phyloP scores from a whole-genome alignment of 2,888 invertebrate genomes.

The Caenorhabditis sp. region DNA sequence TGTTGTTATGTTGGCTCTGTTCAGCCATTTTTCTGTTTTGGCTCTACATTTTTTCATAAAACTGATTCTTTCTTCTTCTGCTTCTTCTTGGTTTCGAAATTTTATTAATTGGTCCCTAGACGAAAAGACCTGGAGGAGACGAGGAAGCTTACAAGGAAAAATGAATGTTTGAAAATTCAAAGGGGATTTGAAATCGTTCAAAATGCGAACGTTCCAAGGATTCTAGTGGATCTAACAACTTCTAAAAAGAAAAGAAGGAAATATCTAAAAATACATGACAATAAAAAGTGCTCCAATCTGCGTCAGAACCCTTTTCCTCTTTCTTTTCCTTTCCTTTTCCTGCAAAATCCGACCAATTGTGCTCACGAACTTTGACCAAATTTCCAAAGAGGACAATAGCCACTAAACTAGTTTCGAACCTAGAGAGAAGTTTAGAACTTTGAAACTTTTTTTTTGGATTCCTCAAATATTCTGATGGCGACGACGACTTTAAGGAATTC shows the following conservation, averaged over 20 bases:
- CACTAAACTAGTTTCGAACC: slow-evolving; percentile 15
- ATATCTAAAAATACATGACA: not conserved
- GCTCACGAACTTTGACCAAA: slow-evolving; percentile 10
- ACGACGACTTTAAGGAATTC: slow-evolving; percentile 14
- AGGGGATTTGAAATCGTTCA: too few relatives aligned
- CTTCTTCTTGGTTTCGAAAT: not conserved
- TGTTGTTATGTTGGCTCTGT: slow-evolving; percentile 34
- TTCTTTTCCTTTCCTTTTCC: slow-evolving; percentile 2
- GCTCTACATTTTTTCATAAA: slow-evolving; percentile 13
- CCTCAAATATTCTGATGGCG: slow-evolving; percentile 3
- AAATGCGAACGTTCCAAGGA: too few relatives aligned
- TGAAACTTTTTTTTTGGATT: slow-evolving; percentile 2
- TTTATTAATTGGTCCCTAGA: slow-evolving; percentile 34
- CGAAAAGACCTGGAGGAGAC: not conserved
- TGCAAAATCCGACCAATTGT: slow-evolving; percentile 21
- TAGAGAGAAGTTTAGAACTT: not conserved
- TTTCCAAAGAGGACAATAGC: slow-evolving; percentile 11
- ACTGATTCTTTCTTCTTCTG: slow-evolving; percentile 8
- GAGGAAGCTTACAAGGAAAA: not conserved
- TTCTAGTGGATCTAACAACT: too few relatives aligned
- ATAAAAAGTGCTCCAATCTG: slow-evolving; percentile 24
- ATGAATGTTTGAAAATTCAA: not conserved
- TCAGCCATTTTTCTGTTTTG: slow-evolving; percentile 13
- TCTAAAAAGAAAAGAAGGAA: not conserved
- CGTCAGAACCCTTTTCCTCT: slow-evolving; percentile 13